phyloP scores from a whole-genome alignment of 2,113 vertebrate species.

The Xiphophorus hellerii region DNA sequence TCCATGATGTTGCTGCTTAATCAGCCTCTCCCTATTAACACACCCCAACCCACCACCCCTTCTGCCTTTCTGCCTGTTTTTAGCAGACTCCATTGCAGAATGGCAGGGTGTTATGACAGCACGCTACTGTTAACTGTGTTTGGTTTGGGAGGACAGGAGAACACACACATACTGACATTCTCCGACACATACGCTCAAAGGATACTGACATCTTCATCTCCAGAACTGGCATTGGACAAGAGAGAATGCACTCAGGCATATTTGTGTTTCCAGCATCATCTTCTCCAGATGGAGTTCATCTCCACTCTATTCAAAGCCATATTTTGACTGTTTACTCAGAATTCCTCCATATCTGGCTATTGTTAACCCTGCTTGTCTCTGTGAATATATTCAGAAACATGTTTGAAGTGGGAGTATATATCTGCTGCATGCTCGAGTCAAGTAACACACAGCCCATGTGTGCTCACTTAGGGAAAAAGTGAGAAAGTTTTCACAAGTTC shows the following conservation, averaged over 20 bases:
- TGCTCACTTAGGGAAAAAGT: constrained; percentile 5
- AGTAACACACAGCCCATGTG: constrained; percentile 12
- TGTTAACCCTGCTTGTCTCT: constrained; percentile 57
- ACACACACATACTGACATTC: constrained; percentile 57
- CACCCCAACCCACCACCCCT: background rate
- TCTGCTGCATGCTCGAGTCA: constrained; percentile 30
- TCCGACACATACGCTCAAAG: constrained; percentile 31
- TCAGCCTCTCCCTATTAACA: constrained; percentile 14
- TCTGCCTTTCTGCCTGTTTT: constrained; percentile 50
- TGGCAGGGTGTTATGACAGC: constrained; percentile 75
- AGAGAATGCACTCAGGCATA: constrained; percentile 14
- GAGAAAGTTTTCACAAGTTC: constrained; percentile 11
- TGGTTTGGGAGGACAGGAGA: constrained; percentile 63
- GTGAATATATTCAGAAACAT: constrained; percentile 55
- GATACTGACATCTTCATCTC: constrained; percentile 61
- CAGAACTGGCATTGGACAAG: constrained; percentile 26
- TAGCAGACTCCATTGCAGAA: constrained; percentile 60
- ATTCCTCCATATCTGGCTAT: constrained; percentile 65
- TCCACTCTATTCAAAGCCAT: constrained; percentile 43
- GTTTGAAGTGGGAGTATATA: constrained; percentile 40
- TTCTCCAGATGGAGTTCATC: constrained; percentile 71
- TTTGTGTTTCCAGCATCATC: constrained; percentile 39
- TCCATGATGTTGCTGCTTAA: constrained; percentile 1
- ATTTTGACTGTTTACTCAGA: constrained; percentile 64
- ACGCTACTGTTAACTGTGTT: constrained; percentile 77